These are phyloP conservation scores for Scortum barcoo DNA, from an alignment of 2,113 vertebrate species.

Conservation along the genomic window DNA sequence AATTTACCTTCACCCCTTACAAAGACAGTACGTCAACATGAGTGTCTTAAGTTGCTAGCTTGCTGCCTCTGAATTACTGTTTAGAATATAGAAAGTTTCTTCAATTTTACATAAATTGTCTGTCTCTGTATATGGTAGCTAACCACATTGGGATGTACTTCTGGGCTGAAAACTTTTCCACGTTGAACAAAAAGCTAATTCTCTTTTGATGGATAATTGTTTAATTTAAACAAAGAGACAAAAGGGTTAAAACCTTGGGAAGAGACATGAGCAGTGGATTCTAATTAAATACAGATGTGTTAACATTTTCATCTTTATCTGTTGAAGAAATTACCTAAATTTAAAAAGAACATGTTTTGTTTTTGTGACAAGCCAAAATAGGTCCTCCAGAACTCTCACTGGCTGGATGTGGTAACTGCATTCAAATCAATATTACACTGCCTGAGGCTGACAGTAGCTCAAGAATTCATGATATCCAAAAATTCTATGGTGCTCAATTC, in stretches of 20 bases:
- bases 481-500: rapidly evolving
- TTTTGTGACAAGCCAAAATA: conserved; percentile 58
- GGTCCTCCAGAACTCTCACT: conserved; percentile 53
- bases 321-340: not conserved
- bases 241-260: too few species aligned
- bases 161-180: too few species aligned
- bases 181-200: too few species aligned
- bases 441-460: not conserved
- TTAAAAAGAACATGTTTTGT: not conserved
- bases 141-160: too few species aligned
- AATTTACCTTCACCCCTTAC: rapidly evolving
- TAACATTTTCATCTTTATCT: not conserved
- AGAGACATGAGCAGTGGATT: too few species aligned
- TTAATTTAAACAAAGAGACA: too few species aligned
- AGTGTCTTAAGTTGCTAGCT: not conserved
- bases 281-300: not conserved
- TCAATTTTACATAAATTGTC: too few species aligned
- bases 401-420: conserved; percentile 55
- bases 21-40: conserved; percentile 25
- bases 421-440: conserved; percentile 62
- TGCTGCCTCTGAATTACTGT: not conserved
- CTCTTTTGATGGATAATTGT: too few species aligned
- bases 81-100: too few species aligned
- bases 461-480: not conserved
- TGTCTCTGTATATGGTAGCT: too few species aligned